phyloP scores from a whole-genome alignment of 2,888 invertebrate genomes.

The Micoletzkya japonica region DNA sequence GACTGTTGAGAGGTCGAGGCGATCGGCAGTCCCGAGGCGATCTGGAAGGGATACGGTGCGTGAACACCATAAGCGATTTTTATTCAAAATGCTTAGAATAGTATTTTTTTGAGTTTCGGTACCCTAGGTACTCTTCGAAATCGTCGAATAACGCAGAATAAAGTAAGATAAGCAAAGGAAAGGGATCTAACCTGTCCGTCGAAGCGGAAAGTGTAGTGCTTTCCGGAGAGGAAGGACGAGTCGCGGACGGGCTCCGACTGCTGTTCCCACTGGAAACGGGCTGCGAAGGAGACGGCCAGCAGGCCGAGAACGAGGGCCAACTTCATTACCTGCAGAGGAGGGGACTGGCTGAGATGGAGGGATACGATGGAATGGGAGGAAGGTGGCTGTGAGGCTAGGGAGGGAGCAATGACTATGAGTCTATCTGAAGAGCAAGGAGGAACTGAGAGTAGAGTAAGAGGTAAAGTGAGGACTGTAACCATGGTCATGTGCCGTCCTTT shows the following conservation, averaged over 20 bases:
- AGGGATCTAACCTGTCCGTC: constrained; percentile 27
- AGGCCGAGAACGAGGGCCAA: constrained; percentile 25
- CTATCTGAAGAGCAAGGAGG: too few species aligned
- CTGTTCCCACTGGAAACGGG: constrained; percentile 18
- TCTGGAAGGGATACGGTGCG: constrained; percentile 41
- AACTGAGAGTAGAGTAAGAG: too few species aligned
- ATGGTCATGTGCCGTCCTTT: too few species aligned
- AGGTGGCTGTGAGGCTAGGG: too few species aligned
- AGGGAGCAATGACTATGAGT: too few species aligned
- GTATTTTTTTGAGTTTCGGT: too few species aligned
- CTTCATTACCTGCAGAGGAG: constrained; percentile 25
- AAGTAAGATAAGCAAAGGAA: too few species aligned
- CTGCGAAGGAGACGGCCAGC: constrained; percentile 26
- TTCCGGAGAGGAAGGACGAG: constrained; percentile 11
- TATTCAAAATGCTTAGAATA: too few species aligned
- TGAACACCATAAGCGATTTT: too few species aligned
- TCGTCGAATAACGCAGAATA: neutral
- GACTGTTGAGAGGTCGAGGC: constrained; percentile 47
- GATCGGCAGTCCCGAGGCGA: constrained; percentile 50
- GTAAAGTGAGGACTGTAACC: too few species aligned
- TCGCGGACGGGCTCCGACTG: constrained; percentile 6
- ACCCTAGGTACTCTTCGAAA: neutral
- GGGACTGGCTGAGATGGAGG: too few species aligned
- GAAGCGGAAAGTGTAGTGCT: constrained; percentile 28
- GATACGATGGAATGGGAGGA: too few species aligned